Evolutionary conservation across 2,888 invertebrate genomes (phyloP).

Genomic region (Vandiemenella viatica): DNA sequence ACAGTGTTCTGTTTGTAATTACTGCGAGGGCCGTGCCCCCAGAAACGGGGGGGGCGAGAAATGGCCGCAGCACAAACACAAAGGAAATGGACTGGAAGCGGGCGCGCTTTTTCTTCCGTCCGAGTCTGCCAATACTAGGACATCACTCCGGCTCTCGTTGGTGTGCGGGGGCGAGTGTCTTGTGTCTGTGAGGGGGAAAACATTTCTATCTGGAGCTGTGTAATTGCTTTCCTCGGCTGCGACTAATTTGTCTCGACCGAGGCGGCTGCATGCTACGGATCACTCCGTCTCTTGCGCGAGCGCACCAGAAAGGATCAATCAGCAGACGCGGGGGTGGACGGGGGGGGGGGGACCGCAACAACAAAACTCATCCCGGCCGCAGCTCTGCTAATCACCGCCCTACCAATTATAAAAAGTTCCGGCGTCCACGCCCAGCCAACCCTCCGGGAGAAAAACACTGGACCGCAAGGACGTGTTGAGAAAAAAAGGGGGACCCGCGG

Average conservation of each 20-base stretch:
- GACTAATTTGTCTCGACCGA: neutral
- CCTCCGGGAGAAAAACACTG: conserved; percentile 1
- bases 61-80: too few relatives aligned
- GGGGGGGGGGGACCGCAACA: neutral
- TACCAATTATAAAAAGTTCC: conserved; percentile 12
- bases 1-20: too few relatives aligned
- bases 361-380: conserved; percentile 1
- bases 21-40: neutral
- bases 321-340: neutral
- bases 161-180: neutral
- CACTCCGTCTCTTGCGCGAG: too few relatives aligned
- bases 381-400: conserved; percentile 12
- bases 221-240: neutral
- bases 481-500: conserved; percentile 6
- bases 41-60: neutral
- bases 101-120: neutral
- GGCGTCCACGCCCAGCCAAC: too few relatives aligned
- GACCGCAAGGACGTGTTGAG: conserved; percentile 1
- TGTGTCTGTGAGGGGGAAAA: neutral
- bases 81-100: neutral
- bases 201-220: neutral
- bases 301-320: neutral
- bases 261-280: neutral
- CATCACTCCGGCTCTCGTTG: neutral
- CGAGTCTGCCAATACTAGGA: too few relatives aligned